These are phyloP conservation scores for Platynereis dumerilii DNA, from an alignment of 2,888 invertebrate genomes.

Conservation along the genomic window DNA sequence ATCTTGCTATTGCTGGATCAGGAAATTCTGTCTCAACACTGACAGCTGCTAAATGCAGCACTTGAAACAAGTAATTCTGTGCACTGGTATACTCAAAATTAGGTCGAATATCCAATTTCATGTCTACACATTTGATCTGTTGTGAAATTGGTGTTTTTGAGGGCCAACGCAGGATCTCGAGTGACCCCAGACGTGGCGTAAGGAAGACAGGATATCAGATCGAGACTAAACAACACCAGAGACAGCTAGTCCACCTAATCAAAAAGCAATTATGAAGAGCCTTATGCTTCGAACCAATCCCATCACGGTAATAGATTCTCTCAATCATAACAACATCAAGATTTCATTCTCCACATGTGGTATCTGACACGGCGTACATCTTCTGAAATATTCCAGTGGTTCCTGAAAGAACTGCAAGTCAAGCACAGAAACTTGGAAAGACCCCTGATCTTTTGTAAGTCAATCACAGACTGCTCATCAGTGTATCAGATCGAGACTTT, in stretches of 20 bases:
- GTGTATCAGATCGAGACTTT: slow-evolving; percentile 23
- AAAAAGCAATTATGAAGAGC: slow-evolving; percentile 22
- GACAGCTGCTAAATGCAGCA: too few species aligned
- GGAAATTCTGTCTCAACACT: too few species aligned
- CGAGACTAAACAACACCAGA: too few species aligned
- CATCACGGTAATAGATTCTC: slow-evolving; percentile 10
- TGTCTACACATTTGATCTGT: too few species aligned
- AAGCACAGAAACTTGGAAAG: neutral
- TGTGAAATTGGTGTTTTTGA: too few species aligned
- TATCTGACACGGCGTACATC: slow-evolving; percentile 2
- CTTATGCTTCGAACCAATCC: slow-evolving; percentile 6
- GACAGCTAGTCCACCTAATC: slow-evolving; percentile 20
- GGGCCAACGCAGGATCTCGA: too few species aligned
- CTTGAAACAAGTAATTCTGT: too few species aligned
- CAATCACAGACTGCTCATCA: slow-evolving; percentile 27
- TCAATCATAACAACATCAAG: slow-evolving; percentile 28
- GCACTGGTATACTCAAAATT: too few species aligned
- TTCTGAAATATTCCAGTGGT: neutral
- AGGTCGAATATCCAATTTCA: too few species aligned
- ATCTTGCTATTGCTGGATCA: too few species aligned
- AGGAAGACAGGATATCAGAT: too few species aligned
- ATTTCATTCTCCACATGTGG: slow-evolving; percentile 9
- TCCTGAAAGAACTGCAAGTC: neutral
- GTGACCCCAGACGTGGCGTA: too few species aligned
- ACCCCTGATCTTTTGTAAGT: slow-evolving; percentile 33